phyloP scores from a whole-genome alignment of 2,113 vertebrate species.

The Corythaeola cristata region DNA sequence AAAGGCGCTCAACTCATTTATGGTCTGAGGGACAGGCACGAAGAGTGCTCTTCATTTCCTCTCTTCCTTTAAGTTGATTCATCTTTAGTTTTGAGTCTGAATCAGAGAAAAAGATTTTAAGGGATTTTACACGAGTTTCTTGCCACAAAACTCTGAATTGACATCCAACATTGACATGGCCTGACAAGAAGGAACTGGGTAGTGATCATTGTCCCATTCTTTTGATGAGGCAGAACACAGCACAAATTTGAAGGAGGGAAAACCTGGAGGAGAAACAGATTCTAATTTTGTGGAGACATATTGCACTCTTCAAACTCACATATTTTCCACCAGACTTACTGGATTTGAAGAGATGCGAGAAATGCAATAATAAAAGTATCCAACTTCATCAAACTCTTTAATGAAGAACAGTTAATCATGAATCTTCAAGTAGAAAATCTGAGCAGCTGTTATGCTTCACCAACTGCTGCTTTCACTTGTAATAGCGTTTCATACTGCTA shows the following conservation, averaged over 20 bases:
- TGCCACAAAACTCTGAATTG: neutral
- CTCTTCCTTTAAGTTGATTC: neutral
- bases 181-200: neutral
- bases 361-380: conserved; percentile 56
- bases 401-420: conserved; percentile 56
- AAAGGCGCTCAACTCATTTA: neutral
- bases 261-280: conserved; percentile 17
- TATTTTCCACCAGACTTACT: conserved; percentile 53
- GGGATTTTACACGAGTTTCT: neutral
- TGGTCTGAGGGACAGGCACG: neutral
- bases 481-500: conserved; percentile 48
- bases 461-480: conserved; percentile 56
- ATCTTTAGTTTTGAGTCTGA: neutral
- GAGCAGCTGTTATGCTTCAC: conserved; percentile 67
- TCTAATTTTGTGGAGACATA: conserved; percentile 14
- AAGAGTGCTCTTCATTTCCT: neutral
- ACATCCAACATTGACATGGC: neutral
- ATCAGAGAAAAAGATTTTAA: neutral
- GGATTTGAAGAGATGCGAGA: conserved; percentile 56
- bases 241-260: neutral
- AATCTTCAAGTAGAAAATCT: conserved; percentile 65
- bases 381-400: conserved; percentile 33
- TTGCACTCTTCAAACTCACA: neutral
- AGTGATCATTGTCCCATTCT: neutral
- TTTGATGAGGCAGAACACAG: neutral